Evolutionary conservation across 2,113 vertebrate species (phyloP).

Genomic region (Oncorhynchus tshawytscha): DNA sequence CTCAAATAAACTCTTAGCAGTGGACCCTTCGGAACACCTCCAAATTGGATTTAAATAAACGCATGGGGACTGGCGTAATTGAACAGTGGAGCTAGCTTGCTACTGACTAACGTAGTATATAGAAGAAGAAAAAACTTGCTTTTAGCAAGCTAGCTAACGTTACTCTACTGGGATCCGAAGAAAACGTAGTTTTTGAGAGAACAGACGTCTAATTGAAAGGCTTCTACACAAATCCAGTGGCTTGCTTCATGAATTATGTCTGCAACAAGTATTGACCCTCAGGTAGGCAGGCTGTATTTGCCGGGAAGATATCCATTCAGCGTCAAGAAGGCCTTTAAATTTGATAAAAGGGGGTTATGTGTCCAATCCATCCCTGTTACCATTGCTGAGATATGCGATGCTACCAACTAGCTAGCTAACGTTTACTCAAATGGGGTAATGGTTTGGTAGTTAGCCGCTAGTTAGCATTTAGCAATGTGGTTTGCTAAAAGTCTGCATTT

Average conservation of each 20-base stretch:
- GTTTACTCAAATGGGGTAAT: too few relatives aligned
- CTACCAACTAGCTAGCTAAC: too few relatives aligned
- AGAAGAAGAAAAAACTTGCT: background rate
- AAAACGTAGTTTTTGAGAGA: conserved; percentile 43
- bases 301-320: too few relatives aligned
- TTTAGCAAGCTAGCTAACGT: conserved; percentile 38
- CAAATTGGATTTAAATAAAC: conserved; percentile 23
- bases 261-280: conserved; percentile 94
- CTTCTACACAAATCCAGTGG: conserved; percentile 58
- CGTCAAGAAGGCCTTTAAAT: background rate
- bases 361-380: background rate
- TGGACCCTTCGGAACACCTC: conserved; percentile 37
- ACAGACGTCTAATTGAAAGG: conserved; percentile 31
- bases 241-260: conserved; percentile 93
- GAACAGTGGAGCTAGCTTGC: conserved; percentile 38
- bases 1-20: conserved; percentile 41
- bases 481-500: too few relatives aligned
- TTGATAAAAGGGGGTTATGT: background rate
- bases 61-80: conserved; percentile 25
- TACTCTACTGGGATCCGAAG: conserved; percentile 35
- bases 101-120: conserved; percentile 36
- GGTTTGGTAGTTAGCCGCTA: too few relatives aligned
- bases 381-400: background rate
- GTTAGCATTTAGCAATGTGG: too few relatives aligned
- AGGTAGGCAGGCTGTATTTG: conserved; percentile 79